Conservation (phyloP, 2,888 invertebrate species). For the Notocelia uddmanniana region DNA sequence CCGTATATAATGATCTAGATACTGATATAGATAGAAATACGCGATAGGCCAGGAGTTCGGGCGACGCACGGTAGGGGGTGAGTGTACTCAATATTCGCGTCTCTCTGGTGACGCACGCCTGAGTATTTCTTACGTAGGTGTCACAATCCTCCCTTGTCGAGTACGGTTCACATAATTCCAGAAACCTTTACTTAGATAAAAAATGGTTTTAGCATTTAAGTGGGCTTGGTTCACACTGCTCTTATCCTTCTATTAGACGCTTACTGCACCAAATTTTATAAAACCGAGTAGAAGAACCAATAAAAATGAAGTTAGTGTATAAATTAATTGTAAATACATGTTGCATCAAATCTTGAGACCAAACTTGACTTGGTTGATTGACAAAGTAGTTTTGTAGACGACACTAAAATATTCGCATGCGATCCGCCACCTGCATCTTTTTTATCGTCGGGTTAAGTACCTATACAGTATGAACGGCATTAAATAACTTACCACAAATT, state of each 20-base stretch:
- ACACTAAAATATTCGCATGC: background rate
- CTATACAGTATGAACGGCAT: background rate
- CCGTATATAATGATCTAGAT: too few relatives aligned
- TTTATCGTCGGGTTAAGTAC: background rate
- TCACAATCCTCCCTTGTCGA: too few relatives aligned
- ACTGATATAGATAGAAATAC: too few relatives aligned
- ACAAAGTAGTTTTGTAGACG: background rate
- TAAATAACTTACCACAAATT: background rate
- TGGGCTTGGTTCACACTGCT: background rate
- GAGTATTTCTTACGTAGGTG: too few relatives aligned
- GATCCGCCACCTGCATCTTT: background rate
- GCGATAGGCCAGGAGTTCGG: too few relatives aligned
- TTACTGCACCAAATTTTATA: background rate
- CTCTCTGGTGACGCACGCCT: too few relatives aligned
- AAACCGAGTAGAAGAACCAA: background rate
- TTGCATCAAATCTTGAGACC: background rate
- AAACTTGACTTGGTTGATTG: background rate
- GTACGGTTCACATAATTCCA: background rate
- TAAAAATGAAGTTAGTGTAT: background rate
- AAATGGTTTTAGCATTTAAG: background rate
- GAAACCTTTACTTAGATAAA: background rate
- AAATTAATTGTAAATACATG: background rate
- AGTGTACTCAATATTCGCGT: too few relatives aligned
- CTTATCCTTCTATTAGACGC: background rate
- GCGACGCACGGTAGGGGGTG: too few relatives aligned